A percentile compares a stretch with the other conserved stretches of the same genome.
These are phyloP conservation scores for Lepidurus packardi DNA, from an alignment of 1,140 invertebrate genomes.

Conservation along the genomic window DNA sequence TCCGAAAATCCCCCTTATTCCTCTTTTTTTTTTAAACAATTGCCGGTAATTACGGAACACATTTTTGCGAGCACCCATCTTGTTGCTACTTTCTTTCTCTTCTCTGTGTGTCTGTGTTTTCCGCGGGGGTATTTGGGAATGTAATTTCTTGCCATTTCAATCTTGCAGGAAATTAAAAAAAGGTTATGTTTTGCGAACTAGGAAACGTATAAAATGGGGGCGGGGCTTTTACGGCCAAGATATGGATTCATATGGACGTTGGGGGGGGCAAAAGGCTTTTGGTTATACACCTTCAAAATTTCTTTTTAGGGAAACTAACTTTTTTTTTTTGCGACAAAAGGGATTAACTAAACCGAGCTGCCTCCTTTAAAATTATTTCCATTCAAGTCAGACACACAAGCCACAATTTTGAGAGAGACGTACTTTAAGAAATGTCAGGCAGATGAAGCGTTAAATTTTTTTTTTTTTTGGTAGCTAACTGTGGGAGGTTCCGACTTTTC, in stretches of 20 bases:
- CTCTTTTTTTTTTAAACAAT: background rate
- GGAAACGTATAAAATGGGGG: background rate
- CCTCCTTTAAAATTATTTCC: background rate
- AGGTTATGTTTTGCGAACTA: background rate
- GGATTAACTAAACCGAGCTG: background rate
- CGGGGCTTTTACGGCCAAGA: background rate
- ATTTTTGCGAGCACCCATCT: background rate
- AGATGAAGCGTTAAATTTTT: too few species aligned
- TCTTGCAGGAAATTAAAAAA: background rate
- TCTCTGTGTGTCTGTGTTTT: background rate
- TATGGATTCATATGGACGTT: slow-evolving; percentile 15
- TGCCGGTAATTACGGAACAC: background rate
- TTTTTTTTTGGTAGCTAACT: too few species aligned
- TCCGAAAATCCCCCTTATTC: background rate
- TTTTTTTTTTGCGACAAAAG: background rate
- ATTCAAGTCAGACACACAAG: background rate
- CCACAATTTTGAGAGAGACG: too few species aligned
- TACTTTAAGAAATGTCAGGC: too few species aligned
- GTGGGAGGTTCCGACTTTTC: background rate
- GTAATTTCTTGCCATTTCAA: background rate
- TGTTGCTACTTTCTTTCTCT: background rate
- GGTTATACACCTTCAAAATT: background rate
- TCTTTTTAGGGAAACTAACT: background rate
- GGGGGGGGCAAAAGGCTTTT: slow-evolving; percentile 1
- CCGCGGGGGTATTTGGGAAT: slow-evolving; percentile 3